Evolutionary conservation across 64 coral and sea anemone genomes (phyloP).

Genomic region (Montipora efflorescens): DNA sequence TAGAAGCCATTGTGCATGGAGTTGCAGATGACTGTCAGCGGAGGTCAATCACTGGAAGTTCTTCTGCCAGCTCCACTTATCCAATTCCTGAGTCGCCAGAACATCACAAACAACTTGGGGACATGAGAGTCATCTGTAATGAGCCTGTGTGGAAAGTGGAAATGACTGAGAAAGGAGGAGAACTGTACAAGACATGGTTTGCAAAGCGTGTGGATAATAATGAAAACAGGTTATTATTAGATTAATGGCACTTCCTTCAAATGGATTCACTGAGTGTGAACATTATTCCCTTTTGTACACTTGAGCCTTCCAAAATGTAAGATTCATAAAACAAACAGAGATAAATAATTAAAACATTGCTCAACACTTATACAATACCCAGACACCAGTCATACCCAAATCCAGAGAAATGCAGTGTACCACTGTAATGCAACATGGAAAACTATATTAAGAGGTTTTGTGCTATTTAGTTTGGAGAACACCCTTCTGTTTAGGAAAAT

Average conservation of each 20-base stretch:
- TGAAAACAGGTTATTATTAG: slow-evolving; percentile 27
- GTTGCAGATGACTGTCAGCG: slow-evolving; percentile 50
- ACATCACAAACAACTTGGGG: slow-evolving; percentile 49
- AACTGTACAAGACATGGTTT: slow-evolving; percentile 44
- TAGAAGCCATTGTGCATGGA: slow-evolving; percentile 40
- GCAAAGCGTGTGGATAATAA: slow-evolving; percentile 44
- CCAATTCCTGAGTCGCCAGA: slow-evolving; percentile 65
- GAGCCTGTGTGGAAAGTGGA: slow-evolving; percentile 27
- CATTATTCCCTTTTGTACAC: slow-evolving; percentile 7
- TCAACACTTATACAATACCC: slow-evolving; percentile 14
- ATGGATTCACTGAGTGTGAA: background rate
- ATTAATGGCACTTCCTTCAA: background rate
- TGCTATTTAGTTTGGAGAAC: slow-evolving; percentile 10
- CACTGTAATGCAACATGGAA: background rate
- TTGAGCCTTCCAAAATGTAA: background rate
- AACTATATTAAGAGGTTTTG: slow-evolving; percentile 21
- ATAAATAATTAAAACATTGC: background rate
- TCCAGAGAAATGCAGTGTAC: background rate
- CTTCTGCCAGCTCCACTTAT: slow-evolving; percentile 54
- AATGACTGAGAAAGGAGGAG: slow-evolving; percentile 42
- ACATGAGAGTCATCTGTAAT: slow-evolving; percentile 54
- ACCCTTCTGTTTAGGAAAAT: background rate
- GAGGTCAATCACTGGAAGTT: slow-evolving; percentile 55
- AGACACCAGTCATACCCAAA: slow-evolving; percentile 8
- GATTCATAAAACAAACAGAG: background rate